phyloP scores from a whole-genome alignment of 2,797 vertebrate genomes.

The Urocyon cinereoargenteus region DNA sequence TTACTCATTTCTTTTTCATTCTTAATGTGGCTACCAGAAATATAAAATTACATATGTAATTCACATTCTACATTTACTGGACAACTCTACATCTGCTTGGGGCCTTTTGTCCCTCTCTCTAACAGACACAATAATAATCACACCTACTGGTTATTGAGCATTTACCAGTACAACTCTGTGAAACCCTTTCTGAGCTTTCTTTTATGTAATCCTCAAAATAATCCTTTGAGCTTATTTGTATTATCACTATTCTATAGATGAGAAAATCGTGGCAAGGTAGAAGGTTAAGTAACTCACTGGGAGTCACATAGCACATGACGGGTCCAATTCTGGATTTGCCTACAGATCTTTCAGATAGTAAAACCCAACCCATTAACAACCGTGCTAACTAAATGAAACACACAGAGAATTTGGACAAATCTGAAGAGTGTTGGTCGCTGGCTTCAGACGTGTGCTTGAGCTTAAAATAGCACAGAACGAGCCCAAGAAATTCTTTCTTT shows the following conservation, averaged over 20 bases:
- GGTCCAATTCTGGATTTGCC: background rate
- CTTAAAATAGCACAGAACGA: background rate
- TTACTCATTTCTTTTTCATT: background rate
- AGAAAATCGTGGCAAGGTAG: background rate
- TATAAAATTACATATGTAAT: background rate
- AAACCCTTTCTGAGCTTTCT: background rate
- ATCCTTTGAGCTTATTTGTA: background rate
- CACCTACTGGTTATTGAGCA: background rate
- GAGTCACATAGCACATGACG: background rate
- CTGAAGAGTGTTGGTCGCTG: background rate
- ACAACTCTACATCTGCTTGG: no score
- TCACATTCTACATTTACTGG: background rate
- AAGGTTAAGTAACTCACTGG: background rate
- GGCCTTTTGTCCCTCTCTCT: background rate
- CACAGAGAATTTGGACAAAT: background rate
- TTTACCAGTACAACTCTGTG: accelerated
- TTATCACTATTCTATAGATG: background rate
- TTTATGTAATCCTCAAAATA: background rate
- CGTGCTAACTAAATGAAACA: background rate
- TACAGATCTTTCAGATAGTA: background rate
- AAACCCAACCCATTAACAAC: background rate
- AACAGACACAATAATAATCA: background rate
- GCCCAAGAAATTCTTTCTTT: background rate
- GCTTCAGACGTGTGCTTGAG: background rate
- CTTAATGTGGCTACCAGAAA: background rate